Evolutionary conservation across 1,140 invertebrate species (phyloP).

Genomic region (Planococcus citri): DNA sequence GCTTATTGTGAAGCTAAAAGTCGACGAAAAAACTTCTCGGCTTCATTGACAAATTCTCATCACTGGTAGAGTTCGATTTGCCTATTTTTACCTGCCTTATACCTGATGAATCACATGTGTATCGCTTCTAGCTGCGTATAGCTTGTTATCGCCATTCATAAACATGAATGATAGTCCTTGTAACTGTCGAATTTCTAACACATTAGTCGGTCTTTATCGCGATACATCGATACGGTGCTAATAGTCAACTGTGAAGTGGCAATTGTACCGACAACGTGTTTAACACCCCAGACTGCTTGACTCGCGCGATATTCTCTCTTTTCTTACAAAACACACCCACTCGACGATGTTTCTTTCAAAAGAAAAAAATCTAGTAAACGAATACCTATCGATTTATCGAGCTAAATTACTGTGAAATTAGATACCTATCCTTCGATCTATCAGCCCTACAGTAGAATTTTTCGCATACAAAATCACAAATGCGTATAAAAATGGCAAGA

Average conservation of each 20-base stretch:
- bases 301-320: not conserved
- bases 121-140: not conserved
- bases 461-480: too few relatives aligned
- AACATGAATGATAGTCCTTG: slow-evolving; percentile 15
- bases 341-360: not conserved
- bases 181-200: slow-evolving; percentile 16
- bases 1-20: not conserved
- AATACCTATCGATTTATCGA: not conserved
- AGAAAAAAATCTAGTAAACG: not conserved
- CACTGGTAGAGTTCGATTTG: not conserved
- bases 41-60: not conserved
- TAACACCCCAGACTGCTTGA: not conserved
- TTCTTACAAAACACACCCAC: too few relatives aligned
- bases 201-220: slow-evolving; percentile 7
- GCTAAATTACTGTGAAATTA: slow-evolving; percentile 1
- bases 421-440: not conserved
- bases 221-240: too few relatives aligned
- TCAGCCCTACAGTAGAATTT: too few relatives aligned
- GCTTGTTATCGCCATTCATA: not conserved
- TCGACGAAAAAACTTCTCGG: not conserved
- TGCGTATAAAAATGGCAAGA: too few relatives aligned
- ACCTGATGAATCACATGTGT: not conserved
- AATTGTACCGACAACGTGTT: not conserved
- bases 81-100: too few relatives aligned
- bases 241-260: slow-evolving; percentile 12